Evolutionary conservation across 2,888 invertebrate genomes (phyloP), one percentile per base, ranked within the genome.

Genomic region (Tenthredo scrophulariae): DNA sequence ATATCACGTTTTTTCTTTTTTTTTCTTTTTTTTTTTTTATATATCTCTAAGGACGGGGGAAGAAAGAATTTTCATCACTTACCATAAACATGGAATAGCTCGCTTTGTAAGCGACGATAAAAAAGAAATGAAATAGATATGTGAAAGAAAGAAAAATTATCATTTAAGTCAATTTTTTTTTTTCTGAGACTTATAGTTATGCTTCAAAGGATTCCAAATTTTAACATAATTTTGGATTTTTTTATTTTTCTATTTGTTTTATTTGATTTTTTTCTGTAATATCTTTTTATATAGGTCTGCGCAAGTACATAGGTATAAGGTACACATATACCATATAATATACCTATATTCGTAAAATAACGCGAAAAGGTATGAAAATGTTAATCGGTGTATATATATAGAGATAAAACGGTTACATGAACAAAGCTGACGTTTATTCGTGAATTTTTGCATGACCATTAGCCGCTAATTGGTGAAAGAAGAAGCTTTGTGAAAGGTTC

Each of bases 371-470:
- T 26, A 26, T 13, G 67, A 33, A 67, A 67, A 67, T 33, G 29
- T 22, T 29, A 67, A 67, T 67, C 67, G 67, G 15, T 2, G 65
- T 6, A 4, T 62, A 22, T 62, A 22, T 7, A 58, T 6, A 10
- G 13, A 10, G 26, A 10, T 10, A 13, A 29, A 67, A 67, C 26
- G 67, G 67, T 22, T 67, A 67, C 33, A 3, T 33, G 67, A 67
- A 67, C 67, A 33, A 67, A 33, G 67, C 67, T 29, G 67, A 67
- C 67, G 18, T 67, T 67, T 67, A 67, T 67, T 67, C 33, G 33
- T 6, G 26, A n/a, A 77, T 50, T 77, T 77, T 77, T 29, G 77
- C 50, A 77, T 33, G n/a, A 18, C 77, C 77, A 77, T 77, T 54
- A 77, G 13, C 77, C 77, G 54, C 77, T 77, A 50, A 77, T 77